A percentile compares a stretch with the other conserved stretches of the same genome.
These are phyloP conservation scores for Pseudocheirus occidentalis DNA, from an alignment of 2,797 vertebrate species.

Conservation along the genomic window DNA sequence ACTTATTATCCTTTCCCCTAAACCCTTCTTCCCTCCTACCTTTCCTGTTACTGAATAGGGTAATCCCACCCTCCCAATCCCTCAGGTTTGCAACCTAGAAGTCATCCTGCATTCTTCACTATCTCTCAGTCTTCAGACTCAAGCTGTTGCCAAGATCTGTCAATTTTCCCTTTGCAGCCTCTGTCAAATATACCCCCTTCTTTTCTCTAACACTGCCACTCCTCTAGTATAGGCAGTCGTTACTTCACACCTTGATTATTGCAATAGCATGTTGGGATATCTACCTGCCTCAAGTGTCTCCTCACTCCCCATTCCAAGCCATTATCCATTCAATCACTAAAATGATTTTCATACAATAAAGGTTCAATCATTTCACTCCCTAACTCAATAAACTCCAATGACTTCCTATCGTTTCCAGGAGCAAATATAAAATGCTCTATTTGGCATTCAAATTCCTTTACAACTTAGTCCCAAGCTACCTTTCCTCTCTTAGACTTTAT, in stretches of 20 bases:
- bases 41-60: not conserved
- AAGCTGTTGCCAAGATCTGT: not conserved
- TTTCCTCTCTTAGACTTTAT: not conserved
- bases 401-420: not conserved
- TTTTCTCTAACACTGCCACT: not conserved
- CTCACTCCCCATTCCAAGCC: not conserved
- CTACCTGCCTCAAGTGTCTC: not conserved
- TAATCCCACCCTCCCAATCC: not conserved
- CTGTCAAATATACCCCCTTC: not conserved
- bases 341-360: not conserved
- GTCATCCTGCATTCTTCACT: not conserved
- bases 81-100: not conserved
- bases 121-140: not conserved
- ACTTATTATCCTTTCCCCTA: not conserved
- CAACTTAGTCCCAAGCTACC: not conserved
- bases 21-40: not conserved
- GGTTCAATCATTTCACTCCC: too few species aligned
- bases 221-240: not conserved
- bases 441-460: not conserved
- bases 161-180: not conserved
- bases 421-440: not conserved
- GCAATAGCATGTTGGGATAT: not conserved
- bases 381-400: not conserved
- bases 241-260: not conserved
- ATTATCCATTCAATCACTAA: not conserved